Evolutionary conservation across 2,113 vertebrate genomes (phyloP).

Genomic region (human): DNA sequence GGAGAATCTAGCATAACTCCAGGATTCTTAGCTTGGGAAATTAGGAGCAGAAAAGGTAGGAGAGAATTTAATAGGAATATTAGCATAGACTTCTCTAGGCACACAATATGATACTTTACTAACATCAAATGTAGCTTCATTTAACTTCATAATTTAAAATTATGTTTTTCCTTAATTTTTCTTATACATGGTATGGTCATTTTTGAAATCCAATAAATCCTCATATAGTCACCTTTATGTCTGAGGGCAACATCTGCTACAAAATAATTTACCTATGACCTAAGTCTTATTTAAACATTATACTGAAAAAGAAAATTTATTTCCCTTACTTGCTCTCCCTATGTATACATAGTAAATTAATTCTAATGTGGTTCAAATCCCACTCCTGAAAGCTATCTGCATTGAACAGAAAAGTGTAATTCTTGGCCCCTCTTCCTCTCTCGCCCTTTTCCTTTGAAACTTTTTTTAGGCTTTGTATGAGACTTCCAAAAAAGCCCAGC

Average conservation of each 20-base stretch:
- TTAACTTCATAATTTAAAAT: neutral
- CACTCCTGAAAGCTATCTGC: neutral
- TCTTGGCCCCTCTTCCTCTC: accelerated
- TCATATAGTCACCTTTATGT: neutral
- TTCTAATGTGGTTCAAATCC: neutral
- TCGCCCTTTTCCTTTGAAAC: neutral
- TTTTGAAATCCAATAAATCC: neutral
- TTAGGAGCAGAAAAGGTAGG: neutral
- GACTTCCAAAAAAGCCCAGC: neutral
- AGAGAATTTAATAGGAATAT: neutral
- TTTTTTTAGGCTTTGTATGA: neutral
- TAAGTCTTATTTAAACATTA: neutral
- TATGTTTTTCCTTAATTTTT: neutral
- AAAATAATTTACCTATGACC: neutral
- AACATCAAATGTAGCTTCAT: neutral
- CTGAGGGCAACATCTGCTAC: neutral
- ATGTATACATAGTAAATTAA: neutral
- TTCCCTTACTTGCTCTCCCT: neutral
- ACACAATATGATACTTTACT: neutral
- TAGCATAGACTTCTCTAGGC: no score
- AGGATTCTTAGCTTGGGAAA: neutral
- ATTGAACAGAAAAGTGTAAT: neutral
- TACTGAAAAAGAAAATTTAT: neutral
- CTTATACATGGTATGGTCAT: neutral
- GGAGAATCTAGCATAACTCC: neutral